phyloP scores from a whole-genome alignment of 2,888 invertebrate species.

The Drosophila tripunctata region DNA sequence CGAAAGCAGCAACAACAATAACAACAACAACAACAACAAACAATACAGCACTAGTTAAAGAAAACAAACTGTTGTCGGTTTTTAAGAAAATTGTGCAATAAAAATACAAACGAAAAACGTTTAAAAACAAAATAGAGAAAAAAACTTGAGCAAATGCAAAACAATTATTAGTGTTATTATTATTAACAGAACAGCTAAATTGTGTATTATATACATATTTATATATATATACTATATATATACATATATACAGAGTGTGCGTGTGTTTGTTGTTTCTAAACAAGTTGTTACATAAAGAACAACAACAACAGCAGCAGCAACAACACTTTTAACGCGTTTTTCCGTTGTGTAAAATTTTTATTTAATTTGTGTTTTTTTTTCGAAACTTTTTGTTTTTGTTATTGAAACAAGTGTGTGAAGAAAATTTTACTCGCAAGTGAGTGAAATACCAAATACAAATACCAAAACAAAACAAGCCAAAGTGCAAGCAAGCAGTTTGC shows the following conservation, averaged over 20 bases:
- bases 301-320: constrained; percentile 23
- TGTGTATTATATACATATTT: no score
- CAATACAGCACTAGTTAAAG: constrained; percentile 40
- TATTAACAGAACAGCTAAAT: constrained; percentile 20
- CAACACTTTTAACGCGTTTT: constrained; percentile 32
- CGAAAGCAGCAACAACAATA: constrained; percentile 16
- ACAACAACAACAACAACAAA: constrained; percentile 19
- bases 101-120: constrained; percentile 21
- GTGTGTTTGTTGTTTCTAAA: constrained; percentile 20
- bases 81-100: constrained; percentile 76
- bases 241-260: constrained; percentile 16
- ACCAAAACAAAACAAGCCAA: constrained; percentile 3
- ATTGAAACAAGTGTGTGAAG: constrained; percentile 22
- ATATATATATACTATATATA: no score
- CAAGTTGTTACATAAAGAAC: constrained; percentile 52
- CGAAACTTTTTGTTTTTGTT: constrained; percentile 8
- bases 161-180: constrained; percentile 34
- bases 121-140: no score
- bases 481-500: constrained; percentile 12
- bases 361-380: constrained; percentile 6
- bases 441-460: constrained; percentile 1
- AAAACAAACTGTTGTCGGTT: constrained; percentile 66
- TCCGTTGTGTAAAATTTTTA: constrained; percentile 22
- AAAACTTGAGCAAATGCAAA: constrained; percentile 27
- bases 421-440: constrained; percentile 24